Evolutionary conservation across 2,113 vertebrate genomes (phyloP), one percentile per base, ranked within the genome.

Genomic region (Daboia siamensis): DNA sequence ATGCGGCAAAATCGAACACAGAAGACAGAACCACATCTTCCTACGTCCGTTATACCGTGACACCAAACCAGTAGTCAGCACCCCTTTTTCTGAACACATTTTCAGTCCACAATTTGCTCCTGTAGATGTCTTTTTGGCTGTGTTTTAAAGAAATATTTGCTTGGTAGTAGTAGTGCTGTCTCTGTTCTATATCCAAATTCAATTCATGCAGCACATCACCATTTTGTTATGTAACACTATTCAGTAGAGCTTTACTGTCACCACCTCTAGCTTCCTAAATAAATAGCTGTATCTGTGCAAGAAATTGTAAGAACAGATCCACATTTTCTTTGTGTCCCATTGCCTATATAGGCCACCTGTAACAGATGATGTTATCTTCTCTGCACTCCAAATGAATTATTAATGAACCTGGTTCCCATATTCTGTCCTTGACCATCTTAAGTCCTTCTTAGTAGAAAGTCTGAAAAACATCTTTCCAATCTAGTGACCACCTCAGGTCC

Each of bases 1-100:
- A 8, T 7, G 1, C 1, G 8, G 8, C 1, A 8, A 51, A 51
- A 51, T 51, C 48, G 1, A 51, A 51, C 1, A 8, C 1, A 8
- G 48, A 51, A 51, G 48, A 51, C 48, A 51, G 48, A 51, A 8
- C 48, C 48, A 8, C 48, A 9, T 9, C 48, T 51, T 51, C 48
- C 48, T 51, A 8, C 48, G 7, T 51, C 48, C 8, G 48, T 51
- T 51, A 51, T 51, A 9, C 8, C 1, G 8, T 1, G 1, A 51
- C 1, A 8, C 9, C 48, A 51, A 51, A 51, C 48, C 54, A 55
- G 54, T 55, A 12, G 13, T 55, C 54, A 55, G 54, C 54, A 12
- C 54, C 33, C 15, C n/a, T 80, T 80, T n/a, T 39, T 39, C 6
- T 39, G 69, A 20, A 80, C 33, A 33, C n/a, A 39, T 80, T 39